Evolutionary conservation across 35 echinoderm and acorn worm genomes (phyloP), one percentile per base, ranked within the genome.

Genomic region (Patiria miniata): DNA sequence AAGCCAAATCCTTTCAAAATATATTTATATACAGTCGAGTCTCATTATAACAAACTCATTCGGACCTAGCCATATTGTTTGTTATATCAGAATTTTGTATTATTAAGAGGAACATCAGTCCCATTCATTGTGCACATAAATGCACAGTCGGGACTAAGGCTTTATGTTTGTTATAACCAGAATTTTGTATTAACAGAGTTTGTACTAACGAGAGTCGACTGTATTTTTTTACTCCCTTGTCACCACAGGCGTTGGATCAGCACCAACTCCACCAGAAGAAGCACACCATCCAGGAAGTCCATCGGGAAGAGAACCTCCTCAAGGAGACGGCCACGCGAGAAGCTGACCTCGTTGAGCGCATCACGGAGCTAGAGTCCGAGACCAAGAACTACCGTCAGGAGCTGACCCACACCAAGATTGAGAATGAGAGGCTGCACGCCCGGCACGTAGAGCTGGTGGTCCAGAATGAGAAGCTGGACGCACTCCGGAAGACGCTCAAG

Each of bases 311-410:
- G 89, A 91, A 32, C n/a, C 90, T 98, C 4, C 88, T 98, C 8
- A 80, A 94, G 79, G 95, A 98, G 81, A 94, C 88, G 5, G 95
- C 95, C 14, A 88, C 88, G 37, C 50, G 92, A 37, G 95, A 98
- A 69, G 88, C 88, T 17, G 95, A 98, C 37, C 86, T 98, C 14
- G 83, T 89, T 21, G 54, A 83, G 17, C 39, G 92, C 2, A 86
- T 98, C 36, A 56, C 84, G 0, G 95, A 98, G 21, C 81, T 98
- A 18, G 92, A 98, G 65, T 78, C 65, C 26, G 95, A 98, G 39
- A 78, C 81, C 84, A 93, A 91, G 82, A 36, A 76, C 8, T 79
- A 52, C 42, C 37, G 80, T 0, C 95, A 94, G 52, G 84, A 91
- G 58, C 50, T 98, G 69, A 87, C 86, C 51, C 91, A 85, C 37